Evolutionary conservation across 30 jellyfish, hydroid and myxozoan species (phyloP), one percentile per base, ranked within the genome.

Genomic region (Cassiopea xamachana): DNA sequence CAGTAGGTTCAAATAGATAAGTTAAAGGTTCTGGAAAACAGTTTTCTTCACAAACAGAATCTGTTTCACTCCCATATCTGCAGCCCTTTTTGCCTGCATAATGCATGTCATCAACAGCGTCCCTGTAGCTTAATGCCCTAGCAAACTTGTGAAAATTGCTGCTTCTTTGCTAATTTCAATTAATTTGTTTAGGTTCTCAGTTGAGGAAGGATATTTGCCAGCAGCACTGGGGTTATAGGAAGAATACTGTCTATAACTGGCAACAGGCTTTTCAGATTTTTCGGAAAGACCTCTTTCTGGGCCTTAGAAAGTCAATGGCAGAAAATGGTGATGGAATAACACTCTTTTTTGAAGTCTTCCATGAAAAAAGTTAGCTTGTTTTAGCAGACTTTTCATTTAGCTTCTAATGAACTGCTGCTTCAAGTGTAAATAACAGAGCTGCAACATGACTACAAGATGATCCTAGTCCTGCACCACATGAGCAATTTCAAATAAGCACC

Each of bases 381-480:
- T 51, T 39, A 2, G 91, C 91, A 39, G 80, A 46, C 46, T 47
- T 51, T 49, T 83, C 73, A 71, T 83, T 64, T 73, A 83, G 69
- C 58, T 75, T 43, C 47, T 48, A 85, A 67, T 83, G 91, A 39
- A 71, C 83, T 59, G 91, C 91, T 39, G 91, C 91, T 69, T 83
- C 91, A 68, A 83, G 91, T 71, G 64, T 83, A 69, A 62, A 68
- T 60, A 68, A 69, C 8, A 83, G 71, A 18, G 91, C 91, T 1
- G 92, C 92, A 15, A 84, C 58, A 84, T 84, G 81, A 75, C 93
- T 85, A 73, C 93, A 85, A 43, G 83, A 73, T 7, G 93, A 85
- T 17, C 93, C 88, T 79, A 85, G 59, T 43, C 93, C 93, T 64
- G 93, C 87, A 86, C 71, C 73, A 64, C 93, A 85, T 46, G 87